Evolutionary conservation across 2,113 vertebrate genomes (phyloP).

Genomic region (Cygnus buccinator): DNA sequence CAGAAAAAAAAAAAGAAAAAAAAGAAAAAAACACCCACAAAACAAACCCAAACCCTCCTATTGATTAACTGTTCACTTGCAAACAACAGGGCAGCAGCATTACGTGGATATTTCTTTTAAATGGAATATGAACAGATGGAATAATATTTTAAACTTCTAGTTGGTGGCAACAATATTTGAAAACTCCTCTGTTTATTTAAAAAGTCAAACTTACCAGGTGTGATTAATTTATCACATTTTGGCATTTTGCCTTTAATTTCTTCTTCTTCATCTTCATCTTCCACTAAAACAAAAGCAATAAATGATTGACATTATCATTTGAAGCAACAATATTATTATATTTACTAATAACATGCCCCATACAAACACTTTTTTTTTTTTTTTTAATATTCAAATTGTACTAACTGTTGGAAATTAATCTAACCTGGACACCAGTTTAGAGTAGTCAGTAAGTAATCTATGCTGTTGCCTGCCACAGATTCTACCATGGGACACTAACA

Average conservation of each 20-base stretch:
- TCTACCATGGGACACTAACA: neutral
- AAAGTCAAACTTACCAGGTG: slow-evolving; percentile 82
- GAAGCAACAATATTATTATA: neutral
- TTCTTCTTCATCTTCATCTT: slow-evolving; percentile 81
- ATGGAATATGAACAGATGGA: slow-evolving; percentile 17
- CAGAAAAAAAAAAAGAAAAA: neutral
- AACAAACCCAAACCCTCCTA: neutral
- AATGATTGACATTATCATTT: neutral
- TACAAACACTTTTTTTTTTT: neutral
- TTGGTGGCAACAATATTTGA: neutral
- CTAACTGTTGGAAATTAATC: neutral
- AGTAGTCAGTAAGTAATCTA: neutral
- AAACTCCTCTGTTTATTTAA: neutral
- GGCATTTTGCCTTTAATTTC: slow-evolving; percentile 61
- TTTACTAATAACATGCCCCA: neutral
- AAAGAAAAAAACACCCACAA: neutral
- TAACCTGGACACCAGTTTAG: neutral
- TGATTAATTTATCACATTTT: slow-evolving; percentile 77
- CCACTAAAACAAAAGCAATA: slow-evolving; percentile 57
- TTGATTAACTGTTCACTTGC: neutral
- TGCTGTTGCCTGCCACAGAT: neutral
- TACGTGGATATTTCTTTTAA: neutral
- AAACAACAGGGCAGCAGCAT: neutral
- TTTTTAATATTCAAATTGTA: neutral
- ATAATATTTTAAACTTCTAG: neutral